These are phyloP conservation scores for Tragelaphus scriptus DNA, from an alignment of 2,113 vertebrate species.

Conservation along the genomic window DNA sequence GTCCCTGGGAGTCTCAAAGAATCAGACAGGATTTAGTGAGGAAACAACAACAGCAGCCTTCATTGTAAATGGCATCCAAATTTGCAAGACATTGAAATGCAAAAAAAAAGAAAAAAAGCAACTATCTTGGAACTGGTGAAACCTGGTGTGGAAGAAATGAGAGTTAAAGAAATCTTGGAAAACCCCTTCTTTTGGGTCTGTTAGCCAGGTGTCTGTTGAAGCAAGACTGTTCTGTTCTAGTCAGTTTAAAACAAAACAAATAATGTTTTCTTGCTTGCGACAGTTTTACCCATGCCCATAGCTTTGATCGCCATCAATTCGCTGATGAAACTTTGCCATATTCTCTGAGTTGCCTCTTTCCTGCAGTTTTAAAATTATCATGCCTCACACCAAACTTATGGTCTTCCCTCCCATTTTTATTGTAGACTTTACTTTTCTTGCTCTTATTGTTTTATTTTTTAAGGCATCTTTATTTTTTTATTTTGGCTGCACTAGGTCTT, in stretches of 20 bases:
- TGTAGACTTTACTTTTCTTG: not conserved
- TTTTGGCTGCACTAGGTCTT: not conserved
- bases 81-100: not conserved
- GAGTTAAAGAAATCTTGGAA: not conserved
- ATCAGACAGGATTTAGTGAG: not conserved
- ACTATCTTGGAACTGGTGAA: not conserved
- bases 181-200: not conserved
- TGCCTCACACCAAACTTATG: fast-evolving
- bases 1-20: not conserved
- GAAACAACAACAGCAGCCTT: not conserved
- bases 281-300: not conserved
- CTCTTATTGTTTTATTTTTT: not conserved
- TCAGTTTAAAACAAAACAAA: not conserved
- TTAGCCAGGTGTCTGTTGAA: not conserved
- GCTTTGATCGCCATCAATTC: not conserved
- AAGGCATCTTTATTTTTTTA: not conserved
- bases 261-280: not conserved
- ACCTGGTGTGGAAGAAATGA: not conserved
- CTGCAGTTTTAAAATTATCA: not conserved
- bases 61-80: not conserved
- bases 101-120: not conserved
- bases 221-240: not conserved
- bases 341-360: not conserved
- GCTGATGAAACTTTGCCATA: not conserved
- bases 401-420: not conserved